Evolutionary conservation across 1,140 invertebrate species (phyloP).

Genomic region (Drosophila nannoptera): DNA sequence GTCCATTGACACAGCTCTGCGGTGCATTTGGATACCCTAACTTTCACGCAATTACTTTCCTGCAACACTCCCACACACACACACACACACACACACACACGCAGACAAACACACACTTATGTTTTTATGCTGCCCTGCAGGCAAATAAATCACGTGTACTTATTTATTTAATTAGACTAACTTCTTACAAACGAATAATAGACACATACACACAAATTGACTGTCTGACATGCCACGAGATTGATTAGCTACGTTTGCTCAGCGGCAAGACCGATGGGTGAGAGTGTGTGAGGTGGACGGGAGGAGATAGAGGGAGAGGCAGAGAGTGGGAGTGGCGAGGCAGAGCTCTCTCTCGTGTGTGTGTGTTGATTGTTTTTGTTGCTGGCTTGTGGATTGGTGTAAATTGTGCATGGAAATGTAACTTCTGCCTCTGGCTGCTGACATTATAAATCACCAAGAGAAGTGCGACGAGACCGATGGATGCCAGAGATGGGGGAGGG

Average conservation of each 20-base stretch:
- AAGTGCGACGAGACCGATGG: constrained; percentile 8
- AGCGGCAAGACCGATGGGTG: constrained; percentile 41
- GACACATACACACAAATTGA: constrained; percentile 67
- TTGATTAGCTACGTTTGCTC: constrained; percentile 70
- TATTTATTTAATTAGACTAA: constrained; percentile 78
- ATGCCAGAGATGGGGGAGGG: too few species aligned
- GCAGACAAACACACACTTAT: too few species aligned
- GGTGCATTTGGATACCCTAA: too few species aligned
- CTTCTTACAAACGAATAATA: constrained; percentile 76
- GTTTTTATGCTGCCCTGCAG: constrained; percentile 39
- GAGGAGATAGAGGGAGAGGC: not conserved
- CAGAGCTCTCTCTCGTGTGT: constrained; percentile 2
- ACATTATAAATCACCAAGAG: constrained; percentile 73
- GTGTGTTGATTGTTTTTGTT: constrained; percentile 44
- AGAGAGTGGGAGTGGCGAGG: constrained; percentile 1
- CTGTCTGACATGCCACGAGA: constrained; percentile 75
- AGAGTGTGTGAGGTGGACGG: not conserved
- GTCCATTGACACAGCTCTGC: too few species aligned
- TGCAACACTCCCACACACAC: too few species aligned
- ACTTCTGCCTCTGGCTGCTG: constrained; percentile 70
- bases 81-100: too few species aligned
- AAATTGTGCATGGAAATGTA: constrained; percentile 77
- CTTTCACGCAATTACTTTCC: too few species aligned
- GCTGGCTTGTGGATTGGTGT: constrained; percentile 68
- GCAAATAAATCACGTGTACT: constrained; percentile 77